These are phyloP conservation scores for Urechis unicinctus DNA, from an alignment of 2,888 invertebrate genomes.

Conservation along the genomic window DNA sequence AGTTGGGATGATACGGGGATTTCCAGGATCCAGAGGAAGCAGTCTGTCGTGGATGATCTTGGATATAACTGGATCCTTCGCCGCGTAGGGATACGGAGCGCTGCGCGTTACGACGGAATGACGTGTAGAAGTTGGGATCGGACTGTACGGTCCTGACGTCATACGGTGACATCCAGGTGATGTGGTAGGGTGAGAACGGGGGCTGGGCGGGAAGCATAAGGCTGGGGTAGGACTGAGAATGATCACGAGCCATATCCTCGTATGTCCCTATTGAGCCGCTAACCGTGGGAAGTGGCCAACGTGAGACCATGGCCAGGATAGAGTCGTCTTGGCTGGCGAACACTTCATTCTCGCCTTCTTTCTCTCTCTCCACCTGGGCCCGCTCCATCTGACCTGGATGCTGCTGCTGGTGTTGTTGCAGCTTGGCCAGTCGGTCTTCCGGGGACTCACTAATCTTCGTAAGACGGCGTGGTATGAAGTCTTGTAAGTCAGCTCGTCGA, in stretches of 20 bases:
- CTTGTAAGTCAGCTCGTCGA: no score
- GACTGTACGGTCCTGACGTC: neutral
- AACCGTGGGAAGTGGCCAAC: no score
- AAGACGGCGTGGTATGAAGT: slow-evolving; percentile 6
- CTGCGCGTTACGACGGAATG: neutral
- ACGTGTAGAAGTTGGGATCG: neutral
- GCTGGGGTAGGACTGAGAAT: slow-evolving; percentile 7
- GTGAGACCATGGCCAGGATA: neutral
- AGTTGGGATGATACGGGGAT: slow-evolving; percentile 29
- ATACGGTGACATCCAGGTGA: slow-evolving; percentile 24
- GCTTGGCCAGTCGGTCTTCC: slow-evolving; percentile 9
- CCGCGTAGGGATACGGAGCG: neutral
- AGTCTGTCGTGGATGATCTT: slow-evolving; percentile 4
- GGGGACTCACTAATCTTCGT: slow-evolving; percentile 10
- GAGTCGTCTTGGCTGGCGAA: neutral
- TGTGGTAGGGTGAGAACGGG: slow-evolving; percentile 27
- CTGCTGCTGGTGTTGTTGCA: no score
- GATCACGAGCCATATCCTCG: slow-evolving; percentile 2
- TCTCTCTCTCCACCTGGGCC: no score
- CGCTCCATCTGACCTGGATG: no score
- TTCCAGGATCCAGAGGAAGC: slow-evolving; percentile 15
- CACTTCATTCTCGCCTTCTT: neutral
- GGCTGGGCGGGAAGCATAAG: slow-evolving; percentile 19
- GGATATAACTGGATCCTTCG: slow-evolving; percentile 3
- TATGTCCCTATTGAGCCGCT: neutral